Evolutionary conservation across 2,113 vertebrate genomes (phyloP), one percentile per base, ranked within the genome.

Genomic region (Corythoichthys intestinalis): DNA sequence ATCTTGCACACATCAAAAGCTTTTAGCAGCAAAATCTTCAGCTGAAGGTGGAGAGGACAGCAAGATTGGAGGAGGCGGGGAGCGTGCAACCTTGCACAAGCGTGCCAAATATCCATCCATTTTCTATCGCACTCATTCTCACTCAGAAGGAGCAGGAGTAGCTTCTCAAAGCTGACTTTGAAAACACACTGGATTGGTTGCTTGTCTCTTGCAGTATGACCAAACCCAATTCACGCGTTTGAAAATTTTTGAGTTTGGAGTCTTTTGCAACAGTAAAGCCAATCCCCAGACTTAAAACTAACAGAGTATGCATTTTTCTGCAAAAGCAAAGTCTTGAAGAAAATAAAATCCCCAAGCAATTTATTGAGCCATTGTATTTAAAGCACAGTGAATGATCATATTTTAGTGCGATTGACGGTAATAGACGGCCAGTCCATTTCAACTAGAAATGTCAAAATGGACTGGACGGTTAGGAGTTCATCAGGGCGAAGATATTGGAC

Each of bases 41-140:
- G 71, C 17, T 6, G 75, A 79, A 75, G 76, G 72, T 61, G 78
- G 70, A 56, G 78, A 73, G 9, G 8, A 44, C 10, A n/a, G 37
- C 13, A 4, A 38, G 5, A 7, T 5, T 54, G 28, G 20, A 48
- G 20, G 47, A 15, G 48, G 41, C 20, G 0, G 49, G 12, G 28
- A 11, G 70, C 57, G 74, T 74, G 72, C 76, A 81, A 61, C 79
- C 74, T 82, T 83, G 79, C 78, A 82, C 82, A 73, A 81, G 67
- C 69, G 37, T 0, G 44, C 53, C 53, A 56, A 56, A 56, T 34
- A 56, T 34, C 53, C 53, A 34, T 56, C 53, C 11, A 11, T 56
- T 56, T 56, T 56, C 53, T 35, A 28, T 12, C 2, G 20, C 10
- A 10, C 53, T 13, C 50, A 8, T 53, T n/a, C 6, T 53, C 14